phyloP scores from a whole-genome alignment of 64 coral and sea anemone species.

The Montipora foliosa region DNA sequence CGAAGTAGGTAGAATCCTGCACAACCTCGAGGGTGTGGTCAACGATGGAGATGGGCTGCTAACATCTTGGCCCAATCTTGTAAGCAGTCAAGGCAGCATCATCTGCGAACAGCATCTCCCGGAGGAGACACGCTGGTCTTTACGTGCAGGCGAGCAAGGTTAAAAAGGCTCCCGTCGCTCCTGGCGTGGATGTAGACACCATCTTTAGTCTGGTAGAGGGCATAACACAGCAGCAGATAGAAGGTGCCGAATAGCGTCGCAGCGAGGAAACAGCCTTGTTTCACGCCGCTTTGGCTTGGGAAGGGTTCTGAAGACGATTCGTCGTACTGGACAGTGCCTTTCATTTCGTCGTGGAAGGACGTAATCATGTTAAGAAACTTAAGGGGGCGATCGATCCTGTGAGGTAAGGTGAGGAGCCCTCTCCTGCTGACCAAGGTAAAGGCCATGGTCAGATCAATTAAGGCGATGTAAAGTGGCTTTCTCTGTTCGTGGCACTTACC shows the following conservation, averaged over 20 bases:
- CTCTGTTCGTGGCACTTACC: no score
- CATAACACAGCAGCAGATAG: neutral
- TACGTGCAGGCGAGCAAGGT: slow-evolving; percentile 4
- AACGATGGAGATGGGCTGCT: neutral
- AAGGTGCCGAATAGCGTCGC: slow-evolving; percentile 23
- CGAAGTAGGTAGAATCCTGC: slow-evolving; percentile 26
- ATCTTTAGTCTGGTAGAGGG: neutral
- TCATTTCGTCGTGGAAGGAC: no score
- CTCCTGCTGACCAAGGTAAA: slow-evolving; percentile 16
- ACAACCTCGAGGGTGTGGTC: slow-evolving; percentile 17
- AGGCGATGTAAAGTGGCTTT: slow-evolving; percentile 12
- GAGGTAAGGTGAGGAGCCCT: neutral
- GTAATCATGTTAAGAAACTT: neutral
- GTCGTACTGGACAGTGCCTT: neutral
- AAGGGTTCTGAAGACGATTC: neutral
- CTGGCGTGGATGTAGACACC: neutral
- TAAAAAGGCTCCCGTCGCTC: neutral
- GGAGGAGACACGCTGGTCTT: neutral
- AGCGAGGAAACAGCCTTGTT: slow-evolving; percentile 40
- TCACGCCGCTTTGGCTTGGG: neutral
- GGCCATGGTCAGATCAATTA: slow-evolving; percentile 21
- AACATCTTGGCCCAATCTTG: slow-evolving; percentile 21
- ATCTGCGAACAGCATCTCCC: neutral
- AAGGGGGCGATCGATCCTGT: slow-evolving; percentile 23
- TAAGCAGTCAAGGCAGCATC: neutral